These are phyloP conservation scores for Drosophila grimshawi DNA, from an alignment of 1,140 invertebrate genomes.

Conservation along the genomic window DNA sequence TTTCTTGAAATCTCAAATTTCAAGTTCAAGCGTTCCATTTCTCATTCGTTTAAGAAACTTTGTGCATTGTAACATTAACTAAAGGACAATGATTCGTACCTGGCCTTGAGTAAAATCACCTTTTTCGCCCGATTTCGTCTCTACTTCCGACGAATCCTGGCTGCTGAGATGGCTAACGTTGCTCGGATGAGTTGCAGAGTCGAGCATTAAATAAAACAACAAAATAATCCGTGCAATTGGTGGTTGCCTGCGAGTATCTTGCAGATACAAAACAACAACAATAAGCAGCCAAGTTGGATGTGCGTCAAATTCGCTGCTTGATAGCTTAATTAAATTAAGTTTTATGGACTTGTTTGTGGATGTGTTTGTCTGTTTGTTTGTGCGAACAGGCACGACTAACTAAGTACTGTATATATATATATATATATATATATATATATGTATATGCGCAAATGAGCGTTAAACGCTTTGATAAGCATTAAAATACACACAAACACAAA, in stretches of 20 bases:
- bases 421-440: neutral
- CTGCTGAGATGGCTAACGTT: neutral
- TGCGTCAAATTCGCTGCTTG: slow-evolving; percentile 24
- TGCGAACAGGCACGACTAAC: neutral
- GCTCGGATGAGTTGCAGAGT: slow-evolving; percentile 19
- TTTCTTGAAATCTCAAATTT: no score
- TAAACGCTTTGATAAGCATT: slow-evolving; percentile 37
- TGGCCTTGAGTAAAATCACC: slow-evolving; percentile 34
- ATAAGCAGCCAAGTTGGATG: neutral
- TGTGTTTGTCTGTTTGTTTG: neutral
- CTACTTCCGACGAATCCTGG: no score
- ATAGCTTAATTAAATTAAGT: slow-evolving; percentile 49
- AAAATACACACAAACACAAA: slow-evolving; percentile 7
- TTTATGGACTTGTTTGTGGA: slow-evolving; percentile 9
- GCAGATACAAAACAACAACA: slow-evolving; percentile 12
- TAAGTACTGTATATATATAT: neutral
- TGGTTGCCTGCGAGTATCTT: slow-evolving; percentile 19
- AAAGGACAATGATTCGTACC: slow-evolving; percentile 5
- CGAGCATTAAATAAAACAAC: slow-evolving; percentile 12
- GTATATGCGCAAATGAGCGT: neutral
- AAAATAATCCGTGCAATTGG: slow-evolving; percentile 35
- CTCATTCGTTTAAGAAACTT: no score
- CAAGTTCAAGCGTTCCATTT: no score
- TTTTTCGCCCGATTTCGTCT: neutral
- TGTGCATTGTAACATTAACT: no score